These are phyloP conservation scores for Acanthaster planci DNA, from an alignment of 35 echinoderm and acorn worm genomes.

Conservation along the genomic window DNA sequence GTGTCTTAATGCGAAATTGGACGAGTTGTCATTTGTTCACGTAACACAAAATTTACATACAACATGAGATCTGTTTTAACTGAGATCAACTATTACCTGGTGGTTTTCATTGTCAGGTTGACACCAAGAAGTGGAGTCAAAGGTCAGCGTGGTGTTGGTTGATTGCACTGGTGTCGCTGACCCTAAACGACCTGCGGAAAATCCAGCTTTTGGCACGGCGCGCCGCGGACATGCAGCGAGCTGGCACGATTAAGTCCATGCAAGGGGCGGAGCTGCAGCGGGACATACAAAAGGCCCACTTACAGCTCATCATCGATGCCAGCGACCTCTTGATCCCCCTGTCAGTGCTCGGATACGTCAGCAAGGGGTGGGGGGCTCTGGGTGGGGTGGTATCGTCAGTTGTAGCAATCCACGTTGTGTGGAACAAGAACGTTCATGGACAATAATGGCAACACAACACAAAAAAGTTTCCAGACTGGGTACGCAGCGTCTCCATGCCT, in stretches of 20 bases:
- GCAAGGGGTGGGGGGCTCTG: slow-evolving; percentile 69
- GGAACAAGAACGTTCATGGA: slow-evolving; percentile 60
- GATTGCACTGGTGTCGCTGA: slow-evolving; percentile 62
- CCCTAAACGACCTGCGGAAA: slow-evolving; percentile 68
- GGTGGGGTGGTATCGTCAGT: slow-evolving; percentile 73
- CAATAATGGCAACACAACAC: slow-evolving; percentile 23
- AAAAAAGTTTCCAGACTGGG: no score
- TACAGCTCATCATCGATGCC: slow-evolving; percentile 63
- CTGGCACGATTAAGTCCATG: slow-evolving; percentile 33
- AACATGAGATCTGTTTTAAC: no score
- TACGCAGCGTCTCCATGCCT: no score
- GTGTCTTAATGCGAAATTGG: no score
- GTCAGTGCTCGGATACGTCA: slow-evolving; percentile 63
- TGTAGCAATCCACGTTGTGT: slow-evolving; percentile 58
- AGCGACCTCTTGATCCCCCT: slow-evolving; percentile 77
- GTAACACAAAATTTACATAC: no score
- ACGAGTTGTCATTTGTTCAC: no score
- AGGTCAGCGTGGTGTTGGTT: slow-evolving; percentile 73
- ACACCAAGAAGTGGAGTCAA: slow-evolving; percentile 62
- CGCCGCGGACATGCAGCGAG: slow-evolving; percentile 54
- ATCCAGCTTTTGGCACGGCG: slow-evolving; percentile 52
- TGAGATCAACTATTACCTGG: no score
- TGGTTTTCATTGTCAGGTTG: slow-evolving; percentile 46
- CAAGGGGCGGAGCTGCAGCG: slow-evolving; percentile 16
- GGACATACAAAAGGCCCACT: slow-evolving; percentile 44